Percentiles rank a stretch among this genome's conserved stretches.
Evolutionary conservation across 2,888 invertebrate genomes (phyloP).

Genomic region (Hesperia comma): DNA sequence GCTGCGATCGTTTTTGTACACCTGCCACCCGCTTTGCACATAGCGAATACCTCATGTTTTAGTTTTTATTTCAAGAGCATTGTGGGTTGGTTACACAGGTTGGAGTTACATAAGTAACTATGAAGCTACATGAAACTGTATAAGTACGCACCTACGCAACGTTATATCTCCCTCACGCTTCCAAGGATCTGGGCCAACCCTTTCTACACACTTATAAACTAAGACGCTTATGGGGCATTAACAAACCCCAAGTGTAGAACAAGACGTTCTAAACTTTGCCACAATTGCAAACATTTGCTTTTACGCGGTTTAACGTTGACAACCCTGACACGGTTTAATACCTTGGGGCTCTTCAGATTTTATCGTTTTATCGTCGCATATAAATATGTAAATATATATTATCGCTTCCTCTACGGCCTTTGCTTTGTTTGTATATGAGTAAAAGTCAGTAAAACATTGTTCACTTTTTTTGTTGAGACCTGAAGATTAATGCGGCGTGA

Average conservation of each 20-base stretch:
- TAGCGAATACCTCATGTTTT: too few relatives aligned
- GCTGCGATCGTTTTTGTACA: too few relatives aligned
- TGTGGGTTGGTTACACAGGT: neutral
- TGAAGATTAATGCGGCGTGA: conserved; percentile 18
- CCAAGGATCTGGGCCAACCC: neutral
- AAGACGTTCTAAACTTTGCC: conserved; percentile 29
- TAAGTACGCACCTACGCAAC: neutral
- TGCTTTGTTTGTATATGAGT: conserved; percentile 44
- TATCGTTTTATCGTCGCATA: conserved; percentile 44
- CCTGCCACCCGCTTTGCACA: too few relatives aligned
- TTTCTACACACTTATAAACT: conserved; percentile 11
- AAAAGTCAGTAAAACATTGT: conserved; percentile 40
- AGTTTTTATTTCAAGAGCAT: neutral
- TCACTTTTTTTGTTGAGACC: conserved; percentile 31
- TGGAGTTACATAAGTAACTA: neutral
- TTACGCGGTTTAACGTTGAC: conserved; percentile 13
- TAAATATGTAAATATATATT: conserved; percentile 38
- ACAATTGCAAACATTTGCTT: conserved; percentile 21
- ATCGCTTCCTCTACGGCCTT: conserved; percentile 37
- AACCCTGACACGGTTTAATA: conserved; percentile 39
- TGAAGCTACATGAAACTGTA: neutral
- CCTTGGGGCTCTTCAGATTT: conserved; percentile 36
- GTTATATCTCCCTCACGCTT: conserved; percentile 20
- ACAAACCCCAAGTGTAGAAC: conserved; percentile 32
- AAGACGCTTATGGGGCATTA: conserved; percentile 28